phyloP scores from a whole-genome alignment of 2,797 vertebrate species.

The Anguilla obscura region DNA sequence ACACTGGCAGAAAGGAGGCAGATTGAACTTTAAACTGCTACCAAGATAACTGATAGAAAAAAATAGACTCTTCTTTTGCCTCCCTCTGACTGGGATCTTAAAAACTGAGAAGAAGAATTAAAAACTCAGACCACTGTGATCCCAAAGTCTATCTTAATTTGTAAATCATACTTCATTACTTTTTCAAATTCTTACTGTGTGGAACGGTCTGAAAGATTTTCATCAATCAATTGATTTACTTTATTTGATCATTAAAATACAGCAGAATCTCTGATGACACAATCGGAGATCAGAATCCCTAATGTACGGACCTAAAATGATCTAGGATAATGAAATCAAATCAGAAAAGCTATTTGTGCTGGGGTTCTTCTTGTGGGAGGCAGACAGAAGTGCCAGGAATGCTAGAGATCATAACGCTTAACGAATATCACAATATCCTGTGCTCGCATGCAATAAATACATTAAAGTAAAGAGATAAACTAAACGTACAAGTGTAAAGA shows the following conservation, averaged over 20 bases:
- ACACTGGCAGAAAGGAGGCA: slow-evolving; percentile 34
- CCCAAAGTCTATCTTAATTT: neutral
- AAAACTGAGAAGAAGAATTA: slow-evolving; percentile 28
- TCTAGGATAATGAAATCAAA: neutral
- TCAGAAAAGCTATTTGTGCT: neutral
- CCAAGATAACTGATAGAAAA: slow-evolving; percentile 10
- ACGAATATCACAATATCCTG: neutral
- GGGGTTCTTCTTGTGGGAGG: neutral
- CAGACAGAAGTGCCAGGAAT: neutral
- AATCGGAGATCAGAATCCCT: neutral
- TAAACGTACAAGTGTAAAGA: neutral
- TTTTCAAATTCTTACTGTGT: neutral
- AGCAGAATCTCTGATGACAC: neutral
- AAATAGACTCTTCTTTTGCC: neutral
- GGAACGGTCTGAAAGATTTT: neutral
- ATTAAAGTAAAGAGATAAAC: neutral
- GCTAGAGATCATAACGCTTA: neutral
- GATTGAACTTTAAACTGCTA: slow-evolving; percentile 26
- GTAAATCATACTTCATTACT: neutral
- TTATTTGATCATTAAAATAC: neutral
- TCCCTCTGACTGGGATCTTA: slow-evolving; percentile 33
- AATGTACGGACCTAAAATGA: neutral
- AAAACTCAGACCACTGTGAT: slow-evolving; percentile 9
- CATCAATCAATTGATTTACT: neutral
- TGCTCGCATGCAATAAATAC: neutral